A percentile compares a stretch with the other conserved stretches of the same genome.
Evolutionary conservation across 2,797 vertebrate genomes (phyloP).

Genomic region (Gephyroberyx darwinii): DNA sequence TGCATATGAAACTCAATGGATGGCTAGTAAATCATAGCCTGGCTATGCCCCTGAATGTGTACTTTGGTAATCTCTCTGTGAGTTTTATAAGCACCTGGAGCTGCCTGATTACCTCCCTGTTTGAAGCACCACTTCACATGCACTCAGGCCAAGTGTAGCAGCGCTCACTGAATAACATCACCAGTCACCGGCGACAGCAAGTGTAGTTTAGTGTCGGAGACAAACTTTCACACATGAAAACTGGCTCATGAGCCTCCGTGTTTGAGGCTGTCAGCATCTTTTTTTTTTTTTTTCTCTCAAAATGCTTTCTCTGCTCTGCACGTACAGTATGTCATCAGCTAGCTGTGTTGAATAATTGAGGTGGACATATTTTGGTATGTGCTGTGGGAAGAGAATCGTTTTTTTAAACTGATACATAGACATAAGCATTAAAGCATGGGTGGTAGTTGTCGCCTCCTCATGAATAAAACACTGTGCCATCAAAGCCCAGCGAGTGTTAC

Average conservation of each 20-base stretch:
- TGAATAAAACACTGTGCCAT: conserved; percentile 70
- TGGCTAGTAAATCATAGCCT: background rate
- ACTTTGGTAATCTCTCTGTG: conserved; percentile 31
- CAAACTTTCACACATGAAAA: conserved; percentile 24
- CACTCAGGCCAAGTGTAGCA: conserved; percentile 45
- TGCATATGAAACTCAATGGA: background rate
- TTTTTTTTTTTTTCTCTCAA: conserved; percentile 3
- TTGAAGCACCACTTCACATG: conserved; percentile 53
- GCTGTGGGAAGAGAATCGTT: conserved; percentile 11
- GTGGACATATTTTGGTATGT: conserved; percentile 38
- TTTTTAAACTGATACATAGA: conserved; percentile 49
- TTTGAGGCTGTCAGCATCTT: conserved; percentile 13
- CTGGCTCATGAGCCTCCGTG: background rate
- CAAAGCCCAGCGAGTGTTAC: conserved; percentile 52
- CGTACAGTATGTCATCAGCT: conserved; percentile 28
- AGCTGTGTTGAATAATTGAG: conserved; percentile 56
- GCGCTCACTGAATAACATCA: conserved; percentile 36
- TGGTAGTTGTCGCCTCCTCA: conserved; percentile 41
- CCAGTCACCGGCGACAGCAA: conserved; percentile 4
- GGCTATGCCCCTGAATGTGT: conserved; percentile 19
- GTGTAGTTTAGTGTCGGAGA: conserved; percentile 12
- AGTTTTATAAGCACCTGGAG: conserved; percentile 40
- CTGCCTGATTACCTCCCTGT: conserved; percentile 27
- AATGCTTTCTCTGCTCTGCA: conserved; percentile 25
- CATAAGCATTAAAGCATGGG: conserved; percentile 32